Percentiles rank a stretch among this genome's conserved stretches.
phyloP scores from a whole-genome alignment of 2,888 invertebrate species.

The Chelonus formosanus region DNA sequence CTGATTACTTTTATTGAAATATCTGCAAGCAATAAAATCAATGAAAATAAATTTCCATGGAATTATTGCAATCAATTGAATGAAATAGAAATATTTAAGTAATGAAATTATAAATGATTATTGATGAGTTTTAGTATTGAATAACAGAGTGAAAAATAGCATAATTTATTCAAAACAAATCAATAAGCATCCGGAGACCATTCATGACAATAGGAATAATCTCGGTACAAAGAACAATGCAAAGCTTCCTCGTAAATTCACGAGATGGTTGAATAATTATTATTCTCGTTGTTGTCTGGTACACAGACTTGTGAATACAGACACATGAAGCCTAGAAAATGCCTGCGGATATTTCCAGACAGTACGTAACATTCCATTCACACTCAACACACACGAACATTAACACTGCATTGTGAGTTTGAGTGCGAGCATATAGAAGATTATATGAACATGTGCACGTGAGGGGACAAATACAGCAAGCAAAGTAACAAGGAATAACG shows the following conservation, averaged over 20 bases:
- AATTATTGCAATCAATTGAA: too few relatives aligned
- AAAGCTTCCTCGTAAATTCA: conserved; percentile 28
- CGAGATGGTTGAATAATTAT: conserved; percentile 35
- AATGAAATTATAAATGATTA: too few relatives aligned
- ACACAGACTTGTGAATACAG: conserved; percentile 22
- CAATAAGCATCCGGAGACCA: conserved; percentile 6
- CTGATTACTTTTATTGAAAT: too few relatives aligned
- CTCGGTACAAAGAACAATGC: conserved; percentile 25
- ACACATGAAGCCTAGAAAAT: conserved; percentile 29
- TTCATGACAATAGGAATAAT: conserved; percentile 20
- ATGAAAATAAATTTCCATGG: too few relatives aligned
- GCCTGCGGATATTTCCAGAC: conserved; percentile 35
- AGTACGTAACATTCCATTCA: conserved; percentile 32
- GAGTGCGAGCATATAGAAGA: conserved; percentile 5
- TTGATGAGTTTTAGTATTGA: too few relatives aligned
- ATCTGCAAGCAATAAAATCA: too few relatives aligned
- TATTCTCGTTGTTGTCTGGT: conserved; percentile 32
- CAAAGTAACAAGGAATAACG: conserved; percentile 13
- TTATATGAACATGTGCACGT: conserved; percentile 4
- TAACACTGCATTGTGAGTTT: not conserved
- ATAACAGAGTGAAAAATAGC: conserved; percentile 2
- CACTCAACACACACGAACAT: conserved; percentile 20
- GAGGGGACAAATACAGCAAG: not conserved
- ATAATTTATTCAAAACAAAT: conserved; percentile 14
- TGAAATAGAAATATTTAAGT: too few relatives aligned